Base-by-base conservation (phyloP, 2,113 vertebrate genomes). In the Sus scrofa region DNA sequence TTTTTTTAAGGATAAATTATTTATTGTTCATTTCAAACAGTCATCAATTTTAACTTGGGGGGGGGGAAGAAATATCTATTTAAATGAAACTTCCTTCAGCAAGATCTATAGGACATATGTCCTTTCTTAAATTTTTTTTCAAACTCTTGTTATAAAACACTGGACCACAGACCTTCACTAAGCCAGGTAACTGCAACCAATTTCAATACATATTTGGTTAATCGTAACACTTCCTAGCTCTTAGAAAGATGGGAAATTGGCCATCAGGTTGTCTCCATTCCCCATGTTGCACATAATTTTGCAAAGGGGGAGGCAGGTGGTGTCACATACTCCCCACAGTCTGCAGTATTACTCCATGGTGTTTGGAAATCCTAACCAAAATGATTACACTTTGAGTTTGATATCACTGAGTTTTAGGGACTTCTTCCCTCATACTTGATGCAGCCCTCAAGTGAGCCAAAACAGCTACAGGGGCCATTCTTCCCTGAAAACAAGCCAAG, bases 401-500 rank as follows among this genome's bases (percentile, higher is more conserved):
- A 22, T 22, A 50, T 26, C 27, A 16, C 14, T 56, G 1, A 39
- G 24, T 65, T 88, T n/a, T 24, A 73, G 52, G 79, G 32, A 77
- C 34, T 79, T 87, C 96, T 94, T 85, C 74, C 30, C 44, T 90
- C n/a, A 56, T 2, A 78, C 24, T 82, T 89, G 62, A 74, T 26
- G 62, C 16, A 52, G 50, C 60, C 63, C 71, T 94, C 3, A 30
- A 12, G 0, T 27, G 39, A 97, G 93, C 81, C 91, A 89, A 70
- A 90, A 91, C 24, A 93, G 96, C 89, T 90, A 34, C 74, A 89
- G 89, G 54, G 88, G 70, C 89, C 22, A 52, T 83, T 97, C 94
- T 95, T 39, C 7, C 94, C 96, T 81, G 89, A 94, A 94, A 97
- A 67, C 44, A 92, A 98, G 96, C 98, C 94, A 96, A 98, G 97